These are phyloP conservation scores for Clarias batrachus DNA, from an alignment of 2,113 vertebrate genomes.

Conservation along the genomic window DNA sequence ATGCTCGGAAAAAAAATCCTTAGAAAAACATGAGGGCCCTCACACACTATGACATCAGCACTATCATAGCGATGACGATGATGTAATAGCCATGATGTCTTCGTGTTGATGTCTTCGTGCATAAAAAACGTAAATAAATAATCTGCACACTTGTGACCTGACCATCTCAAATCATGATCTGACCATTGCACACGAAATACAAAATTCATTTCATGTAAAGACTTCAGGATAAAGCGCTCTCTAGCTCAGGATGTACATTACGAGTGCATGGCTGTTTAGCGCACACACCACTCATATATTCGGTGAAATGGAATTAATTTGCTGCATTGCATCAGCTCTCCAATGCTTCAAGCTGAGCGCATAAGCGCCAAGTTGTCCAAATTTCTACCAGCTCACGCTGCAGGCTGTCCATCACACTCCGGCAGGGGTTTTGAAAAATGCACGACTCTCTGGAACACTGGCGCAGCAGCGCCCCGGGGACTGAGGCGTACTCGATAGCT, in stretches of 20 bases:
- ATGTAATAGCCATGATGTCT: too few relatives aligned
- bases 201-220: neutral
- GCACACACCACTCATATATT: neutral
- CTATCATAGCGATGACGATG: too few relatives aligned
- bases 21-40: too few relatives aligned
- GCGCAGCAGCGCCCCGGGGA: neutral
- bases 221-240: neutral
- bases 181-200: too few relatives aligned
- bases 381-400: neutral
- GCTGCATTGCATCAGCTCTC: neutral
- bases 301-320: neutral
- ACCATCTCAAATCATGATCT: too few relatives aligned
- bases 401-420: slow-evolving; percentile 1
- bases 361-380: neutral
- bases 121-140: too few relatives aligned
- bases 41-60: too few relatives aligned
- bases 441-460: neutral
- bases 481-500: neutral
- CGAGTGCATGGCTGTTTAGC: neutral
- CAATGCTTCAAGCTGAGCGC: neutral
- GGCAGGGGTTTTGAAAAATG: neutral
- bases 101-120: too few relatives aligned
- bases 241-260: neutral
- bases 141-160: too few relatives aligned
- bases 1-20: too few relatives aligned